phyloP scores from a whole-genome alignment of 2,797 vertebrate species.

The Nyctalus aviator region DNA sequence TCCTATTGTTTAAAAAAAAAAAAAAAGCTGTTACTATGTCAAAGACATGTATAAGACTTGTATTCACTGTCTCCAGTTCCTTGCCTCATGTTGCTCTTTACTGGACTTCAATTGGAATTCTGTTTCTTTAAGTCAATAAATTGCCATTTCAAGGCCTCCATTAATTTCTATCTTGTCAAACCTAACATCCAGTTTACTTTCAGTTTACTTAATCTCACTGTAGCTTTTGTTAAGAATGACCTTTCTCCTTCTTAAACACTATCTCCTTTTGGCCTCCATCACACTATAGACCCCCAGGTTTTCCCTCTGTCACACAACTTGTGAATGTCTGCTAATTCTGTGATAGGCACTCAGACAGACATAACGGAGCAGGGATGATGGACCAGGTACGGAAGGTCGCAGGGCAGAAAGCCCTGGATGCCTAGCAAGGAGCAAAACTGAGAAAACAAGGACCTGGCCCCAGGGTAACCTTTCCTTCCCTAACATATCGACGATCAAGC shows the following conservation, averaged over 20 bases:
- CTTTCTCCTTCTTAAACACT: not conserved
- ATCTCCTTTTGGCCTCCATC: not conserved
- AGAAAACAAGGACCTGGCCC: not conserved
- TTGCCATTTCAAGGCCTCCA: not conserved
- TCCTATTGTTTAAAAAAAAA: not conserved
- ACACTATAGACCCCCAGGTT: too few species aligned
- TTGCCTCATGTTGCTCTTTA: not conserved
- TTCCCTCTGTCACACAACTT: not conserved
- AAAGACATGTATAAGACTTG: not conserved
- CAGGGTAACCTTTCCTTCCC: not conserved
- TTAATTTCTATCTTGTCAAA: not conserved
- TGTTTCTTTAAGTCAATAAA: not conserved
- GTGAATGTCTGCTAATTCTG: not conserved
- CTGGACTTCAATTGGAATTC: not conserved
- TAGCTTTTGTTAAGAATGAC: not conserved
- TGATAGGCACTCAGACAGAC: not conserved
- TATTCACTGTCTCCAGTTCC: not conserved
- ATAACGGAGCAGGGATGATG: not conserved
- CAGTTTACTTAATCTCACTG: not conserved
- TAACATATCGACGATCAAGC: not conserved
- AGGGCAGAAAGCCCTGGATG: not conserved
- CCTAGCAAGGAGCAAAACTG: not conserved
- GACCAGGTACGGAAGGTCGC: not conserved
- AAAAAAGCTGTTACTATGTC: not conserved
- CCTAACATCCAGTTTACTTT: not conserved